Evolutionary conservation across 2,888 invertebrate species (phyloP).

Genomic region (Sinopyrophorus schimmeli): DNA sequence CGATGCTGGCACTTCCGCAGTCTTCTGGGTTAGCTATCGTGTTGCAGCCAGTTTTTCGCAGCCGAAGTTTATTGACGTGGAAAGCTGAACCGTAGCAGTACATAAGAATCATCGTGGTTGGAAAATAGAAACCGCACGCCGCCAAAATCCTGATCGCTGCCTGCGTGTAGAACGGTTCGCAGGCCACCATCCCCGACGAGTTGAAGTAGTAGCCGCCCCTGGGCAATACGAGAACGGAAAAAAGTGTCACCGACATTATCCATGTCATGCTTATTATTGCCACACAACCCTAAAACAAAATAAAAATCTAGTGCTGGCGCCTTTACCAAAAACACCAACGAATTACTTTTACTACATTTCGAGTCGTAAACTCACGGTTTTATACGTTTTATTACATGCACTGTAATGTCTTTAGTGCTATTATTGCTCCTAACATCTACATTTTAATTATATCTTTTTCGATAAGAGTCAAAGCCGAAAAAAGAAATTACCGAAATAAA

Average conservation of each 20-base stretch:
- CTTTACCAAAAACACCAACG: conserved; percentile 5
- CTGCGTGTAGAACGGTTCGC: conserved; percentile 85
- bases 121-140: conserved; percentile 87
- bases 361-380: conserved; percentile 15
- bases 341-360: conserved; percentile 10
- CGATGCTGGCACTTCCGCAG: conserved; percentile 55
- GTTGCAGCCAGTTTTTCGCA: conserved; percentile 58
- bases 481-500: too few relatives aligned
- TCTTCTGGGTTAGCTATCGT: conserved; percentile 56
- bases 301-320: conserved; percentile 4
- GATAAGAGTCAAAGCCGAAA: too few relatives aligned
- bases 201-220: conserved; percentile 88
- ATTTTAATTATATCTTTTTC: too few relatives aligned
- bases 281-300: conserved; percentile 75
- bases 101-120: conserved; percentile 89
- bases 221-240: conserved; percentile 80
- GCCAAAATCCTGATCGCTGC: conserved; percentile 73
- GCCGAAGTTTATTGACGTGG: conserved; percentile 81
- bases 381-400: conserved; percentile 14
- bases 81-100: conserved; percentile 90
- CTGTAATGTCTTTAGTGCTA: conserved; percentile 14
- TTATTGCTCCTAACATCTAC: conserved; percentile 3
- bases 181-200: conserved; percentile 80
- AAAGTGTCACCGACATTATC: conserved; percentile 82
- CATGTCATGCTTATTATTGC: conserved; percentile 83